Base-by-base conservation (phyloP, 1,140 invertebrate species). In the Charaxes varanes region DNA sequence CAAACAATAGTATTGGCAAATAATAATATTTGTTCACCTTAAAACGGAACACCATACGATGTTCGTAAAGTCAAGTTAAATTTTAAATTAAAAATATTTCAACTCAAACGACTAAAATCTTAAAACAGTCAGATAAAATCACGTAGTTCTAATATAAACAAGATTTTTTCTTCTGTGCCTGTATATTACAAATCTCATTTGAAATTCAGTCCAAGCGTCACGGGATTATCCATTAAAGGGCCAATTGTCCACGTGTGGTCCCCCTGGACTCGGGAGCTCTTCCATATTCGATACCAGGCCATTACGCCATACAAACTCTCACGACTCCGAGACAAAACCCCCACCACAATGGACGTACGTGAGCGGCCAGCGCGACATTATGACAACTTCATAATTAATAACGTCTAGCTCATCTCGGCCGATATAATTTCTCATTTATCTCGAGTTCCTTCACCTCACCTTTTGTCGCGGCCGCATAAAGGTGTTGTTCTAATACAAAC, bases 351-450 rank as follows among this genome's bases (percentile, higher is more conserved):
- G 38, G 60, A 36, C 43, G 50, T 69, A 76, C 72, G 72, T 77
- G 71, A 76, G 59, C 54, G 55, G 43, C 55, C 40, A 43, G 27
- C 50, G 51, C 52, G 70, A 72, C 70, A 74, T 70, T 78, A 60
- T 80, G 78, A 74, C 78, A 70, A 62, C 70, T 77, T 60, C 64
- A 77, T 79, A 82, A 82, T 82, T 82, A 82, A 82, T 82, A 82
- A 72, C 76, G 62, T 63, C 62, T 68, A 66, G 61, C 62, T 76
- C 74, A 76, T 79, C 69, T 78, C 59, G 44, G 46, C 65, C 65
- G 68, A 80, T 82, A 80, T 82, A 73, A 82, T 80, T 78, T 76
- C 66, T 36, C 73, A 77, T 80, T 80, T 78, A 80, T 80, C 73
- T 62, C 32, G 53, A 73, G 78, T 72, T 78, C 69, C 62, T 80